A percentile compares a stretch with the other conserved stretches of the same genome.
These are phyloP conservation scores for Ancistrus triradiatus DNA, from an alignment of 2,113 vertebrate genomes.

Conservation along the genomic window DNA sequence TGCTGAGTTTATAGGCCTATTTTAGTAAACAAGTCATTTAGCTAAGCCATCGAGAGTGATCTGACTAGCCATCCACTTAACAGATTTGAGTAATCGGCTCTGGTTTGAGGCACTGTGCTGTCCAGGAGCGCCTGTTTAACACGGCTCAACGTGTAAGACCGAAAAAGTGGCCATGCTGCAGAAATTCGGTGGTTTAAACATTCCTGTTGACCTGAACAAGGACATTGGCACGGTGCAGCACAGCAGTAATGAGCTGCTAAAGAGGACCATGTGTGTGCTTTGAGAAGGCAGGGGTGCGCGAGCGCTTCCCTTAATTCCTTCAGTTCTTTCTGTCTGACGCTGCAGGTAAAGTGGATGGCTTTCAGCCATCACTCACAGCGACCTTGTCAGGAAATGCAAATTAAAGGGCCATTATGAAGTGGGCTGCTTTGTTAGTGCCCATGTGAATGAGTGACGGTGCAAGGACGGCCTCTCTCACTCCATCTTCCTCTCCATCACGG, in stretches of 20 bases:
- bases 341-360: conserved; percentile 21
- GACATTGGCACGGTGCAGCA: not conserved
- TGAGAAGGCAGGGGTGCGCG: not conserved
- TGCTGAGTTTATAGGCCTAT: not conserved
- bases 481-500: conserved; percentile 18
- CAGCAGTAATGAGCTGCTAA: not conserved
- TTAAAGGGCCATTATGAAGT: conserved; percentile 56
- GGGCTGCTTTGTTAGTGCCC: conserved; percentile 51
- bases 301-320: not conserved
- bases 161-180: not conserved
- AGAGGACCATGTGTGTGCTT: not conserved
- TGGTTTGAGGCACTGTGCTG: not conserved
- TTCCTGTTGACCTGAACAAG: conserved; percentile 18
- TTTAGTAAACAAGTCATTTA: conserved; percentile 14
- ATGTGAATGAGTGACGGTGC: conserved; percentile 48
- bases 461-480: conserved; percentile 50
- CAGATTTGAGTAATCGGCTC: conserved; percentile 5
- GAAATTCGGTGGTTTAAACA: conserved; percentile 5
- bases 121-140: too few relatives aligned
- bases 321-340: not conserved
- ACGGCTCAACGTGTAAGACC: not conserved
- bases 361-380: conserved; percentile 51
- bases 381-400: conserved; percentile 62
- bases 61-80: conserved; percentile 23
- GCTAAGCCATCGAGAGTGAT: conserved; percentile 20